Evolutionary conservation across 2,797 vertebrate genomes (phyloP).

Genomic region (Vireo griseus): DNA sequence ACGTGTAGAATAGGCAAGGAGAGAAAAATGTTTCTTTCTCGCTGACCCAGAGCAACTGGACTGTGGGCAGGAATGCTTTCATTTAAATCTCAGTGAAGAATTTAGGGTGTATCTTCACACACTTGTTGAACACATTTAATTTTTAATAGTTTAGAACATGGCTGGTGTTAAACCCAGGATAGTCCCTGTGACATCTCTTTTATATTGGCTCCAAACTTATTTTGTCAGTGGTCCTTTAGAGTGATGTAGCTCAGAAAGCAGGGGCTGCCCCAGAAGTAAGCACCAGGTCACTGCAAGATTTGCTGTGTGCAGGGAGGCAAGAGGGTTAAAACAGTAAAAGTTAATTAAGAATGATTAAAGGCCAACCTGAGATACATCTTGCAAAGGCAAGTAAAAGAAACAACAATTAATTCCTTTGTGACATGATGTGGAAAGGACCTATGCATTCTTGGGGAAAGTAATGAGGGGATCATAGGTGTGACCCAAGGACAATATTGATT

Average conservation of each 20-base stretch:
- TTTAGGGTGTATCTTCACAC: neutral
- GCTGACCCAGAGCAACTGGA: neutral
- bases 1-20: constrained; percentile 35
- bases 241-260: neutral
- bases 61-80: neutral
- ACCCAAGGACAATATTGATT: neutral
- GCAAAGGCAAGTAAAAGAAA: neutral
- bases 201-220: neutral
- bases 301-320: neutral
- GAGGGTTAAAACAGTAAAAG: neutral
- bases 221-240: neutral
- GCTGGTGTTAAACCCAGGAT: neutral
- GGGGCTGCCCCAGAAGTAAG: neutral
- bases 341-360: neutral
- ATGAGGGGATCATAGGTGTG: neutral
- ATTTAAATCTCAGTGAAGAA: neutral
- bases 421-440: neutral
- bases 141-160: neutral
- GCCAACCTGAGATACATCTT: neutral
- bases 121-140: neutral
- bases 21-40: constrained; percentile 30
- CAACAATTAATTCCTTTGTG: neutral
- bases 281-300: neutral
- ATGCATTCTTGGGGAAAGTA: neutral
- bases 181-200: neutral